A percentile compares a stretch with the other conserved stretches of the same genome.
Evolutionary conservation across 1,140 invertebrate species (phyloP).

Genomic region (Dermatophagoides farinae): DNA sequence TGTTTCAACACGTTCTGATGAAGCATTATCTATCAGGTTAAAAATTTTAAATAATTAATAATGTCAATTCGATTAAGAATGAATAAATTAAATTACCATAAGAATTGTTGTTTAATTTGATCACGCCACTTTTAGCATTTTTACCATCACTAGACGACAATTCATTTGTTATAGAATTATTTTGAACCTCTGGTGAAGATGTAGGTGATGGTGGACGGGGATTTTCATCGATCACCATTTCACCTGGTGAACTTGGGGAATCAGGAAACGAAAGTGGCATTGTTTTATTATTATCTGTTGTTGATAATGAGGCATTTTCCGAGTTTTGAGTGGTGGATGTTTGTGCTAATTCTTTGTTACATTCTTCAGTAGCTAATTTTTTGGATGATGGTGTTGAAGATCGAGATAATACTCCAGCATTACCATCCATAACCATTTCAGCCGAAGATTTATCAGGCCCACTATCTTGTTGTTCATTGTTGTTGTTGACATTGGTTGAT

Average conservation of each 20-base stretch:
- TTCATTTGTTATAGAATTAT: neutral
- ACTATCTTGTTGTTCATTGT: neutral
- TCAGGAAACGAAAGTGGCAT: neutral
- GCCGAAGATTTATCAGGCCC: no score
- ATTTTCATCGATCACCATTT: slow-evolving; percentile 14
- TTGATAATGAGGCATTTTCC: neutral
- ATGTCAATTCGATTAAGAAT: no score
- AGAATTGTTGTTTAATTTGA: no score
- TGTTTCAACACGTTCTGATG: no score
- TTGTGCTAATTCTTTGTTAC: neutral
- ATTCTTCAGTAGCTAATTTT: neutral
- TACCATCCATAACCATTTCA: no score
- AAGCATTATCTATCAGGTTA: no score
- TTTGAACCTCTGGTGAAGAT: neutral
- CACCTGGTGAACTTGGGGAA: slow-evolving; percentile 12
- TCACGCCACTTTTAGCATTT: no score
- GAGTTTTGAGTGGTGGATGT: neutral
- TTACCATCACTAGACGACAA: no score
- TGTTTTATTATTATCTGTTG: neutral
- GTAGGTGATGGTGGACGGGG: neutral
- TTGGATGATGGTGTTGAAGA: neutral
- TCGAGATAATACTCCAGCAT: no score
- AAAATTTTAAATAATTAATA: no score
- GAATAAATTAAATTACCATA: no score
- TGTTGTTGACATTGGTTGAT: neutral